Evolutionary conservation across 2,113 vertebrate genomes (phyloP).

Genomic region (Chaenocephalus aceratus): DNA sequence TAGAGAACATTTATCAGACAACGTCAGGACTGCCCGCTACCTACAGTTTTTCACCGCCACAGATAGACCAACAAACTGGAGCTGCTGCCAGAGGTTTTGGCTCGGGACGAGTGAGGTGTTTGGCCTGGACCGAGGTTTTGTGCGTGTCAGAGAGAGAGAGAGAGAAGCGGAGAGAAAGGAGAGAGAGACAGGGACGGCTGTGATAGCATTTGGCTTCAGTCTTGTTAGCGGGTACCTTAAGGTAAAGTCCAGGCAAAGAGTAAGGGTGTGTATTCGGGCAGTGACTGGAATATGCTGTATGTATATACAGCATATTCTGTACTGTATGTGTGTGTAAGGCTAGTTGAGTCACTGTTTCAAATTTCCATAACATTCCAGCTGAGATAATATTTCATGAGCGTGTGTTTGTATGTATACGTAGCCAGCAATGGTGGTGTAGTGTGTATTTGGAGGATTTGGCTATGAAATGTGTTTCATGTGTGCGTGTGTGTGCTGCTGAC

Average conservation of each 20-base stretch:
- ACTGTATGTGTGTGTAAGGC: slow-evolving; percentile 21
- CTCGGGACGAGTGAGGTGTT: slow-evolving; percentile 62
- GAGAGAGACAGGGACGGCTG: slow-evolving; percentile 32
- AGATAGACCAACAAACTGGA: slow-evolving; percentile 63
- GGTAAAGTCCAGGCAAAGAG: slow-evolving; percentile 34
- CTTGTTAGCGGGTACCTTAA: slow-evolving; percentile 42
- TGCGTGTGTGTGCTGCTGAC: slow-evolving; percentile 55
- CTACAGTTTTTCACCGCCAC: slow-evolving; percentile 54
- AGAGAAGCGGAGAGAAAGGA: slow-evolving; percentile 13
- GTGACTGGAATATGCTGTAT: slow-evolving; percentile 24
- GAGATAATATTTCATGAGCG: slow-evolving; percentile 80
- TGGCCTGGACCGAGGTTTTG: slow-evolving; percentile 63
- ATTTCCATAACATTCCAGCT: slow-evolving; percentile 79
- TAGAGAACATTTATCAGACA: slow-evolving; percentile 1
- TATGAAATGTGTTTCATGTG: slow-evolving; percentile 61
- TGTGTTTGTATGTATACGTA: slow-evolving; percentile 69
- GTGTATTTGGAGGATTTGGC: slow-evolving; percentile 74
- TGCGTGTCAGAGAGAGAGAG: slow-evolving; percentile 19
- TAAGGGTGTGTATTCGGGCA: slow-evolving; percentile 57
- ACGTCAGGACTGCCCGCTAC: slow-evolving; percentile 25
- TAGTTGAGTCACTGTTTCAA: slow-evolving; percentile 71
- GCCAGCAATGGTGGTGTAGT: slow-evolving; percentile 69
- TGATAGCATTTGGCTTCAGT: slow-evolving; percentile 60
- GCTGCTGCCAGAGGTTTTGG: slow-evolving; percentile 72
- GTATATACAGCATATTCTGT: background rate